These are phyloP conservation scores for Chloroceryle amazona DNA, from an alignment of 2,797 vertebrate species.

Conservation along the genomic window DNA sequence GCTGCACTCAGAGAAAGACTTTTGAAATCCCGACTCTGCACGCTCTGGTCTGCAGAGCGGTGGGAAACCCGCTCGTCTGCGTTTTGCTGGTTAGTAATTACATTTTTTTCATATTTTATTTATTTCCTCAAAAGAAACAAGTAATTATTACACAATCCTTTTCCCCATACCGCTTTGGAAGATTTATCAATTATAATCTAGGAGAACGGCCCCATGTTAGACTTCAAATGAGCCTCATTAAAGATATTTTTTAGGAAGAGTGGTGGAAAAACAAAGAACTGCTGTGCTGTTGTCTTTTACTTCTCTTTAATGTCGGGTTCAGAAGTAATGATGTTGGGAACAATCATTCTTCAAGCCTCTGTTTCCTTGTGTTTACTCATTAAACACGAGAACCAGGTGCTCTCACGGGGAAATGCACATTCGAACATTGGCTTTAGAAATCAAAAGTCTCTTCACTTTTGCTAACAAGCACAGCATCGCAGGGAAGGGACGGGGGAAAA, in stretches of 20 bases:
- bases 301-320: conserved; percentile 64
- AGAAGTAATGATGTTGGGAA: conserved; percentile 78
- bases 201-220: conserved; percentile 69
- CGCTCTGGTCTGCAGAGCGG: conserved; percentile 1
- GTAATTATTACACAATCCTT: conserved; percentile 73
- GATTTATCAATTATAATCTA: conserved; percentile 78
- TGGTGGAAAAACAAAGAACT: conserved; percentile 76
- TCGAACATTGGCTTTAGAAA: conserved; percentile 69
- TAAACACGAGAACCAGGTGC: conserved; percentile 79
- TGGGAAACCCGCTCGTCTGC: conserved; percentile 25
- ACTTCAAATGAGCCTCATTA: conserved; percentile 76
- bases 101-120: conserved; percentile 78
- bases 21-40: conserved; percentile 37
- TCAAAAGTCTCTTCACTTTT: conserved; percentile 77
- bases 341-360: conserved; percentile 73
- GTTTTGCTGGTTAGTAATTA: conserved; percentile 61
- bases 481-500: conserved; percentile 28
- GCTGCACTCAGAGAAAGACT: background rate
- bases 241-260: conserved; percentile 66
- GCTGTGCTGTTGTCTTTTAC: conserved; percentile 76
- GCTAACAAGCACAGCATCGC: conserved; percentile 73
- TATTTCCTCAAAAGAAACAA: conserved; percentile 77
- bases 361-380: conserved; percentile 79
- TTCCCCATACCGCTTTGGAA: conserved; percentile 58
- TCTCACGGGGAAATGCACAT: conserved; percentile 76